Evolutionary conservation across 2,888 invertebrate genomes (phyloP).

Genomic region (Troglohyphantes excavatus): DNA sequence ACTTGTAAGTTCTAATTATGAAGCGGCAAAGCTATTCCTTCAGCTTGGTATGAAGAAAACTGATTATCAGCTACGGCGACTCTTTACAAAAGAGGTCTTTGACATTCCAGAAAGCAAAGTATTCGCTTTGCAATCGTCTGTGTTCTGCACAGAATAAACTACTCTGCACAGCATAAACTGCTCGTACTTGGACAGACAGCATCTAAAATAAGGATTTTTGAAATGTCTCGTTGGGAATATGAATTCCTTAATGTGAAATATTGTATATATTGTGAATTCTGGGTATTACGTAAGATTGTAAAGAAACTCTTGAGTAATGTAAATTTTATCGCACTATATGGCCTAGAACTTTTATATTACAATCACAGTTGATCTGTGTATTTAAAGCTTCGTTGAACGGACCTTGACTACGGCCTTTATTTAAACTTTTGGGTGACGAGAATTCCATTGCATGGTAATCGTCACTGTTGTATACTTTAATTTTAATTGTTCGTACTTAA

Average conservation of each 20-base stretch:
- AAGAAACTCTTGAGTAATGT: background rate
- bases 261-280: background rate
- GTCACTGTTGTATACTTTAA: background rate
- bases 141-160: constrained; percentile 79
- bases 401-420: constrained; percentile 36
- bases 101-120: constrained; percentile 75
- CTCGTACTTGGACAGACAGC: background rate
- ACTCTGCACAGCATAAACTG: too few species aligned
- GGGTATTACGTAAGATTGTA: background rate
- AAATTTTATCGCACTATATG: background rate
- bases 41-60: constrained; percentile 75
- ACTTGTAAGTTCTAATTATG: constrained; percentile 76
- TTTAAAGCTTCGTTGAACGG: constrained; percentile 54
- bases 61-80: constrained; percentile 71
- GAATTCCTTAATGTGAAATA: background rate
- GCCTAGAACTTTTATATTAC: constrained; percentile 26
- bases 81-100: constrained; percentile 76
- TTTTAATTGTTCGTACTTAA: constrained; percentile 2
- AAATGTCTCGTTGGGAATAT: background rate
- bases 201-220: background rate
- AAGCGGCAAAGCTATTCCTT: constrained; percentile 68
- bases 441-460: background rate
- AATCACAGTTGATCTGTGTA: constrained; percentile 49
- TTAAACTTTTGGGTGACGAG: constrained; percentile 2
- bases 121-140: constrained; percentile 79